Evolutionary conservation across 1,140 invertebrate genomes (phyloP), one percentile per base, ranked within the genome.

Genomic region (Scaptomyza montana): DNA sequence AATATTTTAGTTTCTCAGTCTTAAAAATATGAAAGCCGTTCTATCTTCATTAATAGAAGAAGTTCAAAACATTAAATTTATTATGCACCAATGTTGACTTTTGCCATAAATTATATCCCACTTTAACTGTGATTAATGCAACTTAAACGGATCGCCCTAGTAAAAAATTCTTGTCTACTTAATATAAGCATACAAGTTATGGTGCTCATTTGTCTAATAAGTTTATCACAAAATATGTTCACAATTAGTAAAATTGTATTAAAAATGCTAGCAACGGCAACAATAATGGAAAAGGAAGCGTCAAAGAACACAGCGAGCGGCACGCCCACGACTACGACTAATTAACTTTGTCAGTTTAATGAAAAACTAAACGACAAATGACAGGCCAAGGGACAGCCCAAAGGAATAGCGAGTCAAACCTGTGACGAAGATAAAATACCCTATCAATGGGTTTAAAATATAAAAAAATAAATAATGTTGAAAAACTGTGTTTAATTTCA

Each of bases 281-380:
- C 13, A 54, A 46, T 8, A 74, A 36, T 36, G 12, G 7, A 36
- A 39, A 33, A 30, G 25, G 28, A 41, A 43, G 30, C 56, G 39
- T 5, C 46, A 6, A 51, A 53, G 71, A 33, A 54, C 43, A 59
- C 9, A 33, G 19, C 13, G 53, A 21, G 25, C 13, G 56, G 28
- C 64, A 71, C 77, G 57, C 67, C 70, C 61, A 66, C 33, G 47
- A 70, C 49, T 77, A 64, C 56, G 73, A 81, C 69, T 81, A 81
- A 86, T 87, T 86, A 81, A 81, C 73, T 86, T 73, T 60, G 64
- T 33, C 75, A 64, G 71, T 76, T 87, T 87, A 86, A 81, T 87
- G 75, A 81, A 86, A 86, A 86, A 74, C 77, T 71, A 74, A 85
- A 71, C 63, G 81, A 68, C 63, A 77, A 80, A 78, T 62, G 60